Percentiles rank a stretch among this genome's conserved stretches.
Evolutionary conservation across 2,888 invertebrate species (phyloP).

Genomic region (Sarcophaga subvicina): DNA sequence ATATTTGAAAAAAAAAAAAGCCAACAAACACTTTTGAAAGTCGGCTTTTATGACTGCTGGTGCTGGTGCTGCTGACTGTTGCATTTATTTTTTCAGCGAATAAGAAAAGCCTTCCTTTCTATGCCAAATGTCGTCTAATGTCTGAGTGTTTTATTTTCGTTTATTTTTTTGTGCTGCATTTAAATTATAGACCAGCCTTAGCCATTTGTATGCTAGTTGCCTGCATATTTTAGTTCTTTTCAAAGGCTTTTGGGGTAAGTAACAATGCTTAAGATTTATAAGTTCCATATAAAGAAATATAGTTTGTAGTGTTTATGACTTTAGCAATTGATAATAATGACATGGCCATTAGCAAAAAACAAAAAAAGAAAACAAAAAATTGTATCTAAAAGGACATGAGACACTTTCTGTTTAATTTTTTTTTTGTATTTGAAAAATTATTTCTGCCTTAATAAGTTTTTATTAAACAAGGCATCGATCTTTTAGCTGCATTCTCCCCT

Average conservation of each 20-base stretch:
- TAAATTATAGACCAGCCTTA: conserved; percentile 31
- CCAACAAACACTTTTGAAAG: conserved; percentile 8
- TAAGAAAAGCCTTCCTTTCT: not conserved
- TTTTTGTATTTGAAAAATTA: conserved; percentile 7
- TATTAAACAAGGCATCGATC: conserved; percentile 56
- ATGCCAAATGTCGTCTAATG: conserved; percentile 66
- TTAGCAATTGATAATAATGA: conserved; percentile 53
- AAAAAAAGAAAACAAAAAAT: not conserved
- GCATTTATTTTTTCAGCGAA: conserved; percentile 19
- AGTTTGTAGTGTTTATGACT: conserved; percentile 61
- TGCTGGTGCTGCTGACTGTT: conserved; percentile 48
- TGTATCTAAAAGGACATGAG: not conserved
- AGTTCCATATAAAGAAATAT: conserved; percentile 48
- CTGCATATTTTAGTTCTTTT: not conserved
- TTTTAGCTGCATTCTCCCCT: not conserved
- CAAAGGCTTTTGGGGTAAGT: not conserved
- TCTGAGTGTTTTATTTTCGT: conserved; percentile 28
- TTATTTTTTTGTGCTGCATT: not conserved
- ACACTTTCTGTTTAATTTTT: not conserved
- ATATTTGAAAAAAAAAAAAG: conserved; percentile 28
- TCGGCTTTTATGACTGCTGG: conserved; percentile 55
- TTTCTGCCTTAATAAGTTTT: conserved; percentile 31
- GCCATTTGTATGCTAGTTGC: conserved; percentile 7
- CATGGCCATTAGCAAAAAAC: conserved; percentile 47
- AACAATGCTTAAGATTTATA: conserved; percentile 46